Base-by-base conservation (phyloP, 1,140 invertebrate species). In the Bombus ignitus region DNA sequence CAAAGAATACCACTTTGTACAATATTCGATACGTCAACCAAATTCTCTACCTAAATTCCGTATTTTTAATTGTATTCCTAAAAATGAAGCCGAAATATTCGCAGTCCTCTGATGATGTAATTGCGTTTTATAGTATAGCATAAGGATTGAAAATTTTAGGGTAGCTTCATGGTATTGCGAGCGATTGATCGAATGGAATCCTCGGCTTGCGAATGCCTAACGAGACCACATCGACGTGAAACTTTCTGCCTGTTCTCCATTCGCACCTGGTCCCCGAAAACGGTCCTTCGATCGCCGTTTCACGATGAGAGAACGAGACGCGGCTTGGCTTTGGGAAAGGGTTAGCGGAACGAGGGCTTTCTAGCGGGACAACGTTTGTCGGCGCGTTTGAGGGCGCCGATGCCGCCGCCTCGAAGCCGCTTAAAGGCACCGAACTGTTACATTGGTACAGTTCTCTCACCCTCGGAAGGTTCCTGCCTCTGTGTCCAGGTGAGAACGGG, bases 361-460 rank as follows among this genome's bases (percentile, higher is more conserved):
- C 87, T 91, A 92, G 92, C 89, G 32, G 92, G 92, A 94, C 94
- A 94, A 85, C 93, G 94, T 94, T 94, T 94, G 94, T 94, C 93
- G 94, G 93, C 94, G 74, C 93, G 93, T 94, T 94, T 94, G 94
- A 92, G 90, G 89, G 87, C 70, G 39, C 37, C 68, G 68, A 39
- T 28, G 68, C 70, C 89, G 87, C 84, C 88, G 93, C 91, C 89
- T 62, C 92, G 91, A 90, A 92, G 88, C 90, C 87, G 91, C 86
- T 85, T 90, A 85, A 87, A 81, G 70, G 86, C 73, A 37, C 76
- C 70, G 73, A 86, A 44, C 83, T 57, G 75, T 79, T 81, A 79
- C 87, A 83, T 73, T 81, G 80, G 68, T 73, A 73, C 80, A 73
- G 70, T 71, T 80, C 80, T 81, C 80, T 81, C 83, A 39, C 53